Percentiles rank a stretch among this genome's conserved stretches.
phyloP scores from a whole-genome alignment of 2,113 vertebrate genomes.

The Sialia sialis region DNA sequence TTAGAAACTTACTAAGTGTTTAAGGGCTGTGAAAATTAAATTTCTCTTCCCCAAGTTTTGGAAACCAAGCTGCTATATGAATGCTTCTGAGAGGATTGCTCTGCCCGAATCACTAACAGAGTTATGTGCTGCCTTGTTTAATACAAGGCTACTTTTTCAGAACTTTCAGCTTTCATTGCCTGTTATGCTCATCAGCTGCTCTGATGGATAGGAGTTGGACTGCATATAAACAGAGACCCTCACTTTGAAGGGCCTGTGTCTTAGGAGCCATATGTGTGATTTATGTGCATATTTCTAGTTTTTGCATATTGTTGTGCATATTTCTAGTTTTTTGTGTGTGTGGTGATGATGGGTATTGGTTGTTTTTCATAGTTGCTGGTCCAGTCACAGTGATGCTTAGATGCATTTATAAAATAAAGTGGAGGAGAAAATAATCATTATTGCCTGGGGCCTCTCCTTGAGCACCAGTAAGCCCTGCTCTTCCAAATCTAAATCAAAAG shows the following conservation, averaged over 20 bases:
- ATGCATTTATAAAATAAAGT: not conserved
- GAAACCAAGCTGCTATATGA: not conserved
- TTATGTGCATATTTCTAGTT: not conserved
- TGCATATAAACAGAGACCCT: not conserved
- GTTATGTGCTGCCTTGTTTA: not conserved
- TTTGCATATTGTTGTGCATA: too few relatives aligned
- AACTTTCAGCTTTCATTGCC: not conserved
- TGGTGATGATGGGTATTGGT: not conserved
- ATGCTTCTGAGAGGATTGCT: not conserved
- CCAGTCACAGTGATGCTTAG: not conserved
- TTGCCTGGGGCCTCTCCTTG: not conserved
- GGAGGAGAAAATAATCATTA: not conserved
- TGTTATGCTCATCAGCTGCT: not conserved
- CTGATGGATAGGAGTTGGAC: not conserved
- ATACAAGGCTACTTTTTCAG: not conserved
- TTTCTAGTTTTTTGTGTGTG: not conserved
- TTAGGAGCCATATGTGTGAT: not conserved
- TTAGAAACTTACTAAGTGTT: not conserved
- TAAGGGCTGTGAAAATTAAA: not conserved
- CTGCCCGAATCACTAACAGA: not conserved
- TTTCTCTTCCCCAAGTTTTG: not conserved
- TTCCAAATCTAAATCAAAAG: not conserved
- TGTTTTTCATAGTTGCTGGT: not conserved
- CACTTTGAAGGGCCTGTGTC: not conserved
- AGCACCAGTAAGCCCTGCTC: not conserved